A percentile compares a stretch with the other conserved stretches of the same genome.
These are phyloP conservation scores for Drosophila guanche DNA, from an alignment of 1,140 invertebrate genomes.

Conservation along the genomic window DNA sequence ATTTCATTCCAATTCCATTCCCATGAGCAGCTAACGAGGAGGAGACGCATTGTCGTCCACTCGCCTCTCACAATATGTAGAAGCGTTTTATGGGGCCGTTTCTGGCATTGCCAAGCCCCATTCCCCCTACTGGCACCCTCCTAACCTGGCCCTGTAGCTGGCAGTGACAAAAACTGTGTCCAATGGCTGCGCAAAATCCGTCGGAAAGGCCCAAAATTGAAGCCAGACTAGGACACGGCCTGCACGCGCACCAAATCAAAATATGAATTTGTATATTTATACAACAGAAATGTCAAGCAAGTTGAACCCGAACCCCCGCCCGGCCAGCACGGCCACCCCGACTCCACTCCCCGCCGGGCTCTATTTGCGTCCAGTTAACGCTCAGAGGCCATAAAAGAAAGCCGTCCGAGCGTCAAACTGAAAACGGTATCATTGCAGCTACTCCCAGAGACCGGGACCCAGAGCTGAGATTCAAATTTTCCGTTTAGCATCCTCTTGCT, in stretches of 20 bases:
- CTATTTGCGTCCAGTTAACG: slow-evolving; percentile 81
- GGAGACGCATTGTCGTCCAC: slow-evolving; percentile 33
- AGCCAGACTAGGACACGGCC: slow-evolving; percentile 62
- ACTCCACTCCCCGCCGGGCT: slow-evolving; percentile 48
- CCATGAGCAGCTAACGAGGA: slow-evolving; percentile 24
- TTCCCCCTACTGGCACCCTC: too few species aligned
- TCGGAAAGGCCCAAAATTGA: background rate
- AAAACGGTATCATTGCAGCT: slow-evolving; percentile 16
- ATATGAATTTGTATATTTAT: slow-evolving; percentile 67
- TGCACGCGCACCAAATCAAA: slow-evolving; percentile 77
- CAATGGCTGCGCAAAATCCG: slow-evolving; percentile 14
- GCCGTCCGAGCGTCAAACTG: slow-evolving; percentile 40
- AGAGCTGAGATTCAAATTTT: slow-evolving; percentile 71
- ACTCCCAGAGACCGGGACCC: slow-evolving; percentile 24
- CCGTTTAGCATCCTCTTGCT: slow-evolving; percentile 58
- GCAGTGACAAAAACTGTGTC: slow-evolving; percentile 29
- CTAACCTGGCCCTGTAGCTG: background rate
- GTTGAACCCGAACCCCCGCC: slow-evolving; percentile 8
- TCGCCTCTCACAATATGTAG: slow-evolving; percentile 39
- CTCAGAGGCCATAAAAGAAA: slow-evolving; percentile 67
- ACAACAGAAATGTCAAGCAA: slow-evolving; percentile 63
- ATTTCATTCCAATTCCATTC: background rate
- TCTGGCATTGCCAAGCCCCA: background rate
- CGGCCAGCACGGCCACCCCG: background rate
- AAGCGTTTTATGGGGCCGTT: slow-evolving; percentile 57